Conservation (phyloP, 2,888 invertebrate species). For the Frankliniella fusca region DNA sequence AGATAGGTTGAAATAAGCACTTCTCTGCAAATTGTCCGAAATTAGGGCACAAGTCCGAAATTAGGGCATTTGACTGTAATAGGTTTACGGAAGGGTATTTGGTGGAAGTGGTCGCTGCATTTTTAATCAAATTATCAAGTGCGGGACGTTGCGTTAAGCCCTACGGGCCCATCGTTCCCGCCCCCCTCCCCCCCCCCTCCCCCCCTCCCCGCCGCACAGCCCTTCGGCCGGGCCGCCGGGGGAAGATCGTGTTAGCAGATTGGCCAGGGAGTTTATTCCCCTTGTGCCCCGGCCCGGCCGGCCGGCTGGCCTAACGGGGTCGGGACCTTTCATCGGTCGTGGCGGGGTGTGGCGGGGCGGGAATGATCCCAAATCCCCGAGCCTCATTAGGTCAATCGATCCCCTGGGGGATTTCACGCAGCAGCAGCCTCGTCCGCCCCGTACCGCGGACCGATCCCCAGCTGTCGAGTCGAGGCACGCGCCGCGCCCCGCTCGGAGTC, state of each 20-base stretch:
- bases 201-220: background rate
- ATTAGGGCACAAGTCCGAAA: too few relatives aligned
- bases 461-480: background rate
- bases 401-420: background rate
- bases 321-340: slow-evolving; percentile 3
- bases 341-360: background rate
- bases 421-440: background rate
- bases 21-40: too few relatives aligned
- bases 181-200: background rate
- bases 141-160: background rate
- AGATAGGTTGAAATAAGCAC: too few relatives aligned
- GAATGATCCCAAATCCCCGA: background rate
- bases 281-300: background rate
- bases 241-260: background rate
- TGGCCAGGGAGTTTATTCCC: background rate
- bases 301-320: background rate
- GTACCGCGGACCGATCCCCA: background rate
- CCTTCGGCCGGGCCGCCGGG: background rate
- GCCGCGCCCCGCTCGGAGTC: background rate
- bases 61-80: too few relatives aligned
- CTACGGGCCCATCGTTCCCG: too few relatives aligned
- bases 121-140: slow-evolving; percentile 17
- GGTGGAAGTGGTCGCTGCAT: background rate
- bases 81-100: too few relatives aligned
- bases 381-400: background rate